These are phyloP conservation scores for Eubucco bourcierii DNA, from an alignment of 2,113 vertebrate genomes.

Conservation along the genomic window DNA sequence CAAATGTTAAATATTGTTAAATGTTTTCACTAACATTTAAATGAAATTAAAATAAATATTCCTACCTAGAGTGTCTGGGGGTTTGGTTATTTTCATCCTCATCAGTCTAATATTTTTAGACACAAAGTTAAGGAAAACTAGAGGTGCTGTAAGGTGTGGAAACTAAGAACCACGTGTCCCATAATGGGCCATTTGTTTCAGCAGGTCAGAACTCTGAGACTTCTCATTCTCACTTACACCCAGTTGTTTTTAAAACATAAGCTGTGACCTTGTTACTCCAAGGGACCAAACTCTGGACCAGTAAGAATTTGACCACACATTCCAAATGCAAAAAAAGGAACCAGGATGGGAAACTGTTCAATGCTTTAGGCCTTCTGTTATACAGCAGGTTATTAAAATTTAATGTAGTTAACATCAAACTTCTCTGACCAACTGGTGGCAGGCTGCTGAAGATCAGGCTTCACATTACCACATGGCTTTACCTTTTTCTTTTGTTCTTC, in stretches of 20 bases:
- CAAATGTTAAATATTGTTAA: not conserved
- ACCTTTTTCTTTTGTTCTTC: conserved; percentile 99
- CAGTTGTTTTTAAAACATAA: not conserved
- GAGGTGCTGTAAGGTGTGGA: not conserved
- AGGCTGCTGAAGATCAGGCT: not conserved
- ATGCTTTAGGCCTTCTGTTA: not conserved
- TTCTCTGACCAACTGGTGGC: not conserved
- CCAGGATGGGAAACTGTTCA: not conserved
- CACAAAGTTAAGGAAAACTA: not conserved
- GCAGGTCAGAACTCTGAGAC: not conserved
- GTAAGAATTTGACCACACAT: not conserved
- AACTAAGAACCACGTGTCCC: not conserved
- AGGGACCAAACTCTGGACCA: not conserved
- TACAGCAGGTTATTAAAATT: not conserved
- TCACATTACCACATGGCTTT: not conserved
- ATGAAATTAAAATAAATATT: not conserved
- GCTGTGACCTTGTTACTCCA: not conserved
- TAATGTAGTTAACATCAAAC: not conserved
- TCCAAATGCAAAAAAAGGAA: not conserved
- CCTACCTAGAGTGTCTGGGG: rapidly evolving
- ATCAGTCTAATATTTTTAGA: not conserved
- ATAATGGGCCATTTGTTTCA: not conserved
- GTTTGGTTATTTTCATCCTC: not conserved
- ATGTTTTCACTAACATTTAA: not conserved
- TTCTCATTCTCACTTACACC: not conserved